Percentiles rank a stretch among this genome's conserved stretches.
These are phyloP conservation scores for Chrysolina oricalcia DNA, from an alignment of 2,888 invertebrate species.

Conservation along the genomic window DNA sequence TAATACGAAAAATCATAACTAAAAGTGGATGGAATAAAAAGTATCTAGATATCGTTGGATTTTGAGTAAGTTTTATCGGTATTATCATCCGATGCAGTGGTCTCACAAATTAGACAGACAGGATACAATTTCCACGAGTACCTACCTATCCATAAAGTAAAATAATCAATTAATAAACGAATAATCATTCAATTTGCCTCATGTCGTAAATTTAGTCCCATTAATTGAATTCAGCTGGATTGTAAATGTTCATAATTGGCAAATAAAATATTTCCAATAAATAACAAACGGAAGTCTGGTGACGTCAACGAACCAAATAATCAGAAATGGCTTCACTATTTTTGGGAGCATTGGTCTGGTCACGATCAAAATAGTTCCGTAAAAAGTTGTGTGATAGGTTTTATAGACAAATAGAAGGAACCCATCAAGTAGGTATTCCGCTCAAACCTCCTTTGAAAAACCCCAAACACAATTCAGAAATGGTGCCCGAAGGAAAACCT, in stretches of 20 bases:
- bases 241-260: conserved; percentile 35
- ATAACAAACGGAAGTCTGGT: conserved; percentile 13
- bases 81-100: neutral
- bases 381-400: too few species aligned
- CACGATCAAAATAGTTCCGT: too few species aligned
- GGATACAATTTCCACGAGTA: neutral
- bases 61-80: too few species aligned
- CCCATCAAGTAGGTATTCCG: too few species aligned
- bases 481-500: too few species aligned
- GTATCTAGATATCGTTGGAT: too few species aligned
- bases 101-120: neutral
- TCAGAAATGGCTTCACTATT: neutral
- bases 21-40: too few species aligned
- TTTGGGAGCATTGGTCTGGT: too few species aligned
- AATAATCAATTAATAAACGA: conserved; percentile 13
- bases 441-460: too few species aligned
- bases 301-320: neutral
- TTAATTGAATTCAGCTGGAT: conserved; percentile 37
- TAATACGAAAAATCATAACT: too few species aligned
- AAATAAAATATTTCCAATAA: conserved; percentile 26
- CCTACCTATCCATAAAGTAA: neutral
- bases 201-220: conserved; percentile 1
- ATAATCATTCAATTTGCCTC: conserved; percentile 33
- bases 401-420: too few species aligned
- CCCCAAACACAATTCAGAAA: too few species aligned